A percentile compares a stretch with the other conserved stretches of the same genome.
These are phyloP conservation scores for Drosophila littoralis DNA, from an alignment of 1,140 invertebrate genomes.

Conservation along the genomic window DNA sequence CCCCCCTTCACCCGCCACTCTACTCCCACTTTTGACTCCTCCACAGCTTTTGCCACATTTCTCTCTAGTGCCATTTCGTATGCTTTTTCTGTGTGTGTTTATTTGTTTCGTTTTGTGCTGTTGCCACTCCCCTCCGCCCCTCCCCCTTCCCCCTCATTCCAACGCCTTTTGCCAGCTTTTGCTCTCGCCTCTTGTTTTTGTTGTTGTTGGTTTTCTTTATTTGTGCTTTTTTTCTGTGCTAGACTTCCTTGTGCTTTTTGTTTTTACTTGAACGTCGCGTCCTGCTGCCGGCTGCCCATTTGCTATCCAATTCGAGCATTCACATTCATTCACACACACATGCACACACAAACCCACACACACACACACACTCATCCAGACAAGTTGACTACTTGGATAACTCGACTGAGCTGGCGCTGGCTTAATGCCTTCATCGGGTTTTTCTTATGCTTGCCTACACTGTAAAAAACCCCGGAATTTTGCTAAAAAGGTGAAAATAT, in stretches of 20 bases:
- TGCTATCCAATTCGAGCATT: slow-evolving; percentile 50
- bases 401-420: slow-evolving; percentile 50
- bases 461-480: no score
- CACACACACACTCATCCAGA: slow-evolving; percentile 1
- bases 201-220: neutral
- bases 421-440: slow-evolving; percentile 34
- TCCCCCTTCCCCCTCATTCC: neutral
- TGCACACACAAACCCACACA: slow-evolving; percentile 31
- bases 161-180: neutral
- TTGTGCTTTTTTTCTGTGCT: slow-evolving; percentile 29
- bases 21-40: neutral
- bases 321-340: slow-evolving; percentile 56
- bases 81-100: slow-evolving; percentile 74
- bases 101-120: slow-evolving; percentile 76
- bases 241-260: slow-evolving; percentile 53
- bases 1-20: neutral
- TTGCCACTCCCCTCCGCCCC: neutral
- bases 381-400: slow-evolving; percentile 19
- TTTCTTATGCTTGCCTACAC: slow-evolving; percentile 45
- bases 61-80: slow-evolving; percentile 80
- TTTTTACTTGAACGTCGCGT: slow-evolving; percentile 45
- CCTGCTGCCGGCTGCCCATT: slow-evolving; percentile 44
- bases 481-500: no score
- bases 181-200: slow-evolving; percentile 33
- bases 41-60: slow-evolving; percentile 60